Evolutionary conservation across 1,140 invertebrate species (phyloP).

Genomic region (Drosophila pruinosa): DNA sequence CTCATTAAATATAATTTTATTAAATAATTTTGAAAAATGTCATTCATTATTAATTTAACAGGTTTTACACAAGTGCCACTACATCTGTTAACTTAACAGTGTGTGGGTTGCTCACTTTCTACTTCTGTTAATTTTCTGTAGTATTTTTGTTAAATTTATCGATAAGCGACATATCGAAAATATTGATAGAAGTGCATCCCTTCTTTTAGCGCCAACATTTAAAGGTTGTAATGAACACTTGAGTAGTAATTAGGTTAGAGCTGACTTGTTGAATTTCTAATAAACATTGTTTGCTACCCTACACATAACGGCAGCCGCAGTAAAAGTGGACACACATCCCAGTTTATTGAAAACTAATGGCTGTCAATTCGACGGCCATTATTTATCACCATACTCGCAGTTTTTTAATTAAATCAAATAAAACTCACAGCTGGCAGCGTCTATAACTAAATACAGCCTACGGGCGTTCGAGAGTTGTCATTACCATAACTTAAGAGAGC

Average conservation of each 20-base stretch:
- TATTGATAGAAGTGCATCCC: background rate
- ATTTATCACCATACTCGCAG: conserved; percentile 36
- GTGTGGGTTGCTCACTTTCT: background rate
- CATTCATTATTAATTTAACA: too few species aligned
- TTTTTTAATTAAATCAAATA: conserved; percentile 78
- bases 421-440: conserved; percentile 73
- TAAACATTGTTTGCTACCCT: too few species aligned
- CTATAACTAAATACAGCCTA: conserved; percentile 48
- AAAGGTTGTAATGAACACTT: background rate
- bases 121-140: conserved; percentile 10
- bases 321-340: background rate
- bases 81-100: conserved; percentile 31
- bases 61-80: too few species aligned
- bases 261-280: background rate
- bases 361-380: conserved; percentile 48
- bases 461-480: conserved; percentile 51
- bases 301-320: background rate
- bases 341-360: background rate
- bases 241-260: background rate
- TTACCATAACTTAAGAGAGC: conserved; percentile 47
- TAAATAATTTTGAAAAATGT: background rate
- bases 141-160: conserved; percentile 20
- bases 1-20: background rate
- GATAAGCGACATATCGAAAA: background rate
- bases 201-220: background rate